These are phyloP conservation scores for Euglossa dilemma DNA, from an alignment of 1,140 invertebrate genomes.

Conservation along the genomic window DNA sequence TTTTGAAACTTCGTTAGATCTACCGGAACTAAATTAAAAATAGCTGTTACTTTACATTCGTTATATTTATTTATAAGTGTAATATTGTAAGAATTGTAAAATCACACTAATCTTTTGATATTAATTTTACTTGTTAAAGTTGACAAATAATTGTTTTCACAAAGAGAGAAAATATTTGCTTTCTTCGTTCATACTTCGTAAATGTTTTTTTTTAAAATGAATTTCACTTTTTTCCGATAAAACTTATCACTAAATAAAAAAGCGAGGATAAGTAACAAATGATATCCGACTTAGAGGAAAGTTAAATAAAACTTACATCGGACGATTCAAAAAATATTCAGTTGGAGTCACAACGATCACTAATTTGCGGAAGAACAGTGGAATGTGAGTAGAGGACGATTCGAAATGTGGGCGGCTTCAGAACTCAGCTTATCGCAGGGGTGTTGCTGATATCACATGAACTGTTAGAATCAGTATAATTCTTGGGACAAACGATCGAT, in stretches of 20 bases:
- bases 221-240: too few species aligned
- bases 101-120: not conserved
- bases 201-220: not conserved
- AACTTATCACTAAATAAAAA: not conserved
- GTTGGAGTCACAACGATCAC: not conserved
- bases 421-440: constrained; percentile 35
- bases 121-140: not conserved
- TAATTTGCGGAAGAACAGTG: not conserved
- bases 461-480: constrained; percentile 34
- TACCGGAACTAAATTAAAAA: too few species aligned
- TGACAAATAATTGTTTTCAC: not conserved
- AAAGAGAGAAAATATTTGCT: too few species aligned
- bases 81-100: too few species aligned
- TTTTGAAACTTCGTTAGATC: not conserved
- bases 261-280: not conserved
- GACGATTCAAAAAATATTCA: not conserved
- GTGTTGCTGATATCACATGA: constrained; percentile 46
- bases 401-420: constrained; percentile 49
- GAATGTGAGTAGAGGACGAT: not conserved
- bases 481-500: constrained; percentile 27
- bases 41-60: not conserved
- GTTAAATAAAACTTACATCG: not conserved
- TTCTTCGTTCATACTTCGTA: not conserved
- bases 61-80: too few species aligned
- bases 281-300: not conserved